Conservation (phyloP, 1,140 invertebrate species). For the Varroa destructor region DNA sequence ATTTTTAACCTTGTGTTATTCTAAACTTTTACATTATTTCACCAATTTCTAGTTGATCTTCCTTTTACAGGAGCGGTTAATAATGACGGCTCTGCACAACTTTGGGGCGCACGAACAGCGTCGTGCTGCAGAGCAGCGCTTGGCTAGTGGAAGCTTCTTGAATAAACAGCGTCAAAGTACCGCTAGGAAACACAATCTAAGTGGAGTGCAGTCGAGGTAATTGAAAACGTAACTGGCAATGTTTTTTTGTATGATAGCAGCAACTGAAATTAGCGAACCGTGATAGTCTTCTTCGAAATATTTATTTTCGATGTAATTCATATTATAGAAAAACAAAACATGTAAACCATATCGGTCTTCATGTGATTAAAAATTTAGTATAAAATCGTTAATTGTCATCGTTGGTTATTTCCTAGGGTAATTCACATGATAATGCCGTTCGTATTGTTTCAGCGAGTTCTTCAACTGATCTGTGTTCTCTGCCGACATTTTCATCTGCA, state of each 20-base stretch:
- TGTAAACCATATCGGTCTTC: too few relatives aligned
- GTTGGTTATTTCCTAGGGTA: too few relatives aligned
- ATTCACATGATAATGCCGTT: background rate
- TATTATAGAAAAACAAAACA: too few relatives aligned
- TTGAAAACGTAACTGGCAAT: background rate
- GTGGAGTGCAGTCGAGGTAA: conserved; percentile 27
- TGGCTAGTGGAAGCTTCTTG: conserved; percentile 10
- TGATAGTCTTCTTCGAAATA: too few relatives aligned
- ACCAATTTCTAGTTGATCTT: too few relatives aligned
- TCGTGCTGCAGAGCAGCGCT: conserved; percentile 9
- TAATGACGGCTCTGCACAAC: conserved; percentile 27
- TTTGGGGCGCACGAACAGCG: conserved; percentile 22
- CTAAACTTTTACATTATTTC: too few relatives aligned
- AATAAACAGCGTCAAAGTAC: conserved; percentile 21
- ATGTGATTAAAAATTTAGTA: too few relatives aligned
- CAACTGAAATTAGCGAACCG: too few relatives aligned
- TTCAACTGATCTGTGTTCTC: background rate
- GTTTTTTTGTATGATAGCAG: too few relatives aligned
- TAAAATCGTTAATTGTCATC: too few relatives aligned
- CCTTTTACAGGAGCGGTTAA: background rate
- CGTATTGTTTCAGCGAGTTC: conserved; percentile 8
- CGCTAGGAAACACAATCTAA: conserved; percentile 18
- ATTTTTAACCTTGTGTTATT: too few relatives aligned
- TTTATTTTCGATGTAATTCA: too few relatives aligned
- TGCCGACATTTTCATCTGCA: background rate